Evolutionary conservation across 1,140 invertebrate genomes (phyloP).

Genomic region (Globodera rostochiensis): DNA sequence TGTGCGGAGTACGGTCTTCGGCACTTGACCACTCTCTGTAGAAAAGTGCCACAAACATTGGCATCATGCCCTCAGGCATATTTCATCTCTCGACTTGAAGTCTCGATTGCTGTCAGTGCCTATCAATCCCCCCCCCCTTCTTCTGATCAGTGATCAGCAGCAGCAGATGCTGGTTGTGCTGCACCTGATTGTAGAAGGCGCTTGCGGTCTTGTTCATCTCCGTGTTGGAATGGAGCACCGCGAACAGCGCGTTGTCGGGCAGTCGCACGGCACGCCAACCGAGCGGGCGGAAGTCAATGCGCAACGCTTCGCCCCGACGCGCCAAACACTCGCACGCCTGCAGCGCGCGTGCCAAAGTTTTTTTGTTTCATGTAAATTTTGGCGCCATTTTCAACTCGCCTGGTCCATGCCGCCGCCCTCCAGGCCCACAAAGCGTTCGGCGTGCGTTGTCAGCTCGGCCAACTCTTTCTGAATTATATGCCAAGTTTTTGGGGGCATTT

Average conservation of each 20-base stretch:
- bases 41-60: too few relatives aligned
- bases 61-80: too few relatives aligned
- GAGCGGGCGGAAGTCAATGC: conserved; percentile 91
- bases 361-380: background rate
- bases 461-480: conserved; percentile 27
- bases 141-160: too few relatives aligned
- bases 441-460: conserved; percentile 41
- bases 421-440: conserved; percentile 48
- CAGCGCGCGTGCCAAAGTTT: background rate
- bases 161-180: too few relatives aligned
- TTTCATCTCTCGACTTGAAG: too few relatives aligned
- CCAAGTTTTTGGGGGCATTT: too few relatives aligned
- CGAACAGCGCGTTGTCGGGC: conserved; percentile 81
- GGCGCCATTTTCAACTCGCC: conserved; percentile 69
- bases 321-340: conserved; percentile 78
- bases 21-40: too few relatives aligned
- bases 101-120: too few relatives aligned
- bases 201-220: conserved; percentile 91
- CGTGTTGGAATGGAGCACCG: conserved; percentile 87
- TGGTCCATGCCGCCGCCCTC: conserved; percentile 93
- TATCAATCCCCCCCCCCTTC: too few relatives aligned
- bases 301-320: conserved; percentile 74
- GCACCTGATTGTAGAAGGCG: conserved; percentile 71
- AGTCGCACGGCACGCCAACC: conserved; percentile 77
- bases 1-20: too few relatives aligned